phyloP scores from a whole-genome alignment of 1,140 invertebrate genomes.

The Acyrthosiphon pisum region DNA sequence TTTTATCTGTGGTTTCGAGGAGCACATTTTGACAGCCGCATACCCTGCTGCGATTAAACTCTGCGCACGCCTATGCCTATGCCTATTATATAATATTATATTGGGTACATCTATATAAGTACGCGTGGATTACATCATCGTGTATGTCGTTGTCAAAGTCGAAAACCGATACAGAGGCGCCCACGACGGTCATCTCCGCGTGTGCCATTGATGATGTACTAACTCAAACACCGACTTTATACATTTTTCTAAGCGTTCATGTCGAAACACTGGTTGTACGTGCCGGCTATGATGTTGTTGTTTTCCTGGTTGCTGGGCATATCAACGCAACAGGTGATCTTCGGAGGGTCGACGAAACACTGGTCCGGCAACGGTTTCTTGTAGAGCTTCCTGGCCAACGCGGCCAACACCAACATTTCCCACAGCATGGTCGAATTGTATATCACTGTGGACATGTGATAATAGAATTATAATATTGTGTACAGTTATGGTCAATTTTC shows the following conservation, averaged over 20 bases:
- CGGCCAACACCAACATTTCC: conserved; percentile 69
- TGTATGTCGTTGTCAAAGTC: background rate
- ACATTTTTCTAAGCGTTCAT: background rate
- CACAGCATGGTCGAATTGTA: conserved; percentile 69
- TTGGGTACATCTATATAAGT: background rate
- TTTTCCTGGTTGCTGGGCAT: conserved; percentile 49
- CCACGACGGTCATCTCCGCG: background rate
- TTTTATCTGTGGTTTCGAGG: background rate
- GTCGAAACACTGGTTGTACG: conserved; percentile 50
- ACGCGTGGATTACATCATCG: no score
- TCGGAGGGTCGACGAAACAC: conserved; percentile 38
- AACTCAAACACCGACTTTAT: background rate
- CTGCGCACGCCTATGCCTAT: background rate
- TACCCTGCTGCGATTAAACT: background rate
- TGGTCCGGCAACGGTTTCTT: conserved; percentile 63
- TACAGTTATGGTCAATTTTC: background rate
- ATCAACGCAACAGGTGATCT: conserved; percentile 44
- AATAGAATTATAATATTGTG: background rate
- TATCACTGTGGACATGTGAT: conserved; percentile 65
- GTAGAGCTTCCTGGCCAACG: conserved; percentile 68
- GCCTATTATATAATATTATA: background rate
- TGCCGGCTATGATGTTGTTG: conserved; percentile 48
- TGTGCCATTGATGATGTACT: background rate
- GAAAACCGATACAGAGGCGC: background rate
- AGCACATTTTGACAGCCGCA: background rate